Evolutionary conservation across 1,140 invertebrate genomes (phyloP).

Genomic region (Meteorus sp.): DNA sequence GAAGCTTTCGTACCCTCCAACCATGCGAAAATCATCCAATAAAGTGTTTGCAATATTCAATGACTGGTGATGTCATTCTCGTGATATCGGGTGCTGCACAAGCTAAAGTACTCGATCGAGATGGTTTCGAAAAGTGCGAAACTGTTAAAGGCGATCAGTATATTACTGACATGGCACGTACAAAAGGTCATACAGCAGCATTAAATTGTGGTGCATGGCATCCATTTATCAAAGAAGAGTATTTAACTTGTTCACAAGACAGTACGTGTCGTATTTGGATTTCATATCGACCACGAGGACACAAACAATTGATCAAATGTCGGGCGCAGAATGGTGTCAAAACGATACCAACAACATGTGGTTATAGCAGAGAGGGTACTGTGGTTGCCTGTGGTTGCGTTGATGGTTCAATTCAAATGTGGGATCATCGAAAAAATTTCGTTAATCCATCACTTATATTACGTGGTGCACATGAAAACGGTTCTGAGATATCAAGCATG

Average conservation of each 20-base stretch:
- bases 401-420: conserved; percentile 97
- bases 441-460: conserved; percentile 79
- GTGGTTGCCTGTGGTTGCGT: conserved; percentile 87
- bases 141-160: conserved; percentile 98
- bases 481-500: conserved; percentile 81
- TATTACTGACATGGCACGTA: conserved; percentile 89
- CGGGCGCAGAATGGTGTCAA: conserved; percentile 85
- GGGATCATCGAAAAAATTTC: conserved; percentile 88
- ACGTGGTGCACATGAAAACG: conserved; percentile 80
- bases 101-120: conserved; percentile 93
- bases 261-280: conserved; percentile 92
- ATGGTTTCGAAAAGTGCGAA: conserved; percentile 94
- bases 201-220: conserved; percentile 93
- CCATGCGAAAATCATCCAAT: conserved; percentile 97
- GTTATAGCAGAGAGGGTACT: conserved; percentile 85
- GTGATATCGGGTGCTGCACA: conserved; percentile 90
- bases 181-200: conserved; percentile 94
- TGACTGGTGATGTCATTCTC: conserved; percentile 91
- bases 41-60: conserved; percentile 86
- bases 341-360: conserved; percentile 83
- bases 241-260: conserved; percentile 92
- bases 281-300: conserved; percentile 73
- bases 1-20: conserved; percentile 87
- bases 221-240: conserved; percentile 88
- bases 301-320: conserved; percentile 88